Percentiles rank a stretch among this genome's conserved stretches.
These are phyloP conservation scores for Leptinotarsa defecta DNA, from an alignment of 1,140 invertebrate species.

Conservation along the genomic window DNA sequence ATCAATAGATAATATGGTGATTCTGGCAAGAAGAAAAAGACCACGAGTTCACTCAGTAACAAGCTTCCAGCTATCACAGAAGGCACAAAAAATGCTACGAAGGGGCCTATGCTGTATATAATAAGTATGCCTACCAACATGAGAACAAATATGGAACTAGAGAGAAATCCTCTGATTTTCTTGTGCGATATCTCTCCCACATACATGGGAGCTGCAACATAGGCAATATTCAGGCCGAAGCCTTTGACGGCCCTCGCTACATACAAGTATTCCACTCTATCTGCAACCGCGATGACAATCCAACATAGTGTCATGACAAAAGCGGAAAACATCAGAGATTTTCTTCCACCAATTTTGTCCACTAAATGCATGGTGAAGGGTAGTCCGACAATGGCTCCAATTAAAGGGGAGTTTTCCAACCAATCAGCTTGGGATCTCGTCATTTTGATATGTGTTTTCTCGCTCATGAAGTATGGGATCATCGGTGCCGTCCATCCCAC, in stretches of 20 bases:
- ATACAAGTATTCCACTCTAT: conserved; percentile 57
- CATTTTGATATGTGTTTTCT: conserved; percentile 48
- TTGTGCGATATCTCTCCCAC: conserved; percentile 52
- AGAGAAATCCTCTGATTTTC: conserved; percentile 49
- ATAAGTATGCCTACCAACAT: conserved; percentile 45
- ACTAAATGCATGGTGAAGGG: conserved; percentile 60
- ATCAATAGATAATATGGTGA: conserved; percentile 45
- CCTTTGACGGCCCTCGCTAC: conserved; percentile 56
- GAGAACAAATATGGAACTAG: conserved; percentile 47
- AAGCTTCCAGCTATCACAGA: conserved; percentile 42
- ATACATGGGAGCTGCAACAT: conserved; percentile 52
- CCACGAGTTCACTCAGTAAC: conserved; percentile 30
- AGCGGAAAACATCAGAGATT: conserved; percentile 61
- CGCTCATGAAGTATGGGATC: conserved; percentile 57
- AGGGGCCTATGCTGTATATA: conserved; percentile 49
- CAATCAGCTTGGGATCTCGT: conserved; percentile 59
- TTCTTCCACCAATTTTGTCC: conserved; percentile 68
- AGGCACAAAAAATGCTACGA: conserved; percentile 25
- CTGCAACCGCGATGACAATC: conserved; percentile 60
- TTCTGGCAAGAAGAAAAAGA: conserved; percentile 42
- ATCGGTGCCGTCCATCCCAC: conserved; percentile 69
- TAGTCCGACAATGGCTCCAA: conserved; percentile 67
- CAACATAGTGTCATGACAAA: conserved; percentile 67
- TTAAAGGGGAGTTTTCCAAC: conserved; percentile 65
- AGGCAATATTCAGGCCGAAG: conserved; percentile 46